A percentile compares a stretch with the other conserved stretches of the same genome.
Evolutionary conservation across 2,113 vertebrate species (phyloP).

Genomic region (Camelus bactrianus): DNA sequence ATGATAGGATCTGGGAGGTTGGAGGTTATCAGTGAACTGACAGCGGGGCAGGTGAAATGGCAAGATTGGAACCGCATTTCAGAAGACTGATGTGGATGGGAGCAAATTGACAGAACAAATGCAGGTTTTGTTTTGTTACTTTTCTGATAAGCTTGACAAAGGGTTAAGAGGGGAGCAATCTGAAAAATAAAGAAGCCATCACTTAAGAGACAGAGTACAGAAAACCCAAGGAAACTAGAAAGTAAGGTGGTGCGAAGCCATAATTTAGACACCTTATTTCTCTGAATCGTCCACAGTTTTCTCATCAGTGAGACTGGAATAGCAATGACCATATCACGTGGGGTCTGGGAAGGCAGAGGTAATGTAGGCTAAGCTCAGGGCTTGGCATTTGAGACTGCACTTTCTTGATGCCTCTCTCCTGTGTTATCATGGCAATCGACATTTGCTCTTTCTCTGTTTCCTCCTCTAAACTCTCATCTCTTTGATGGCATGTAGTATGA

Average conservation of each 20-base stretch:
- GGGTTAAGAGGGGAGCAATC: not conserved
- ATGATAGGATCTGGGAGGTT: not conserved
- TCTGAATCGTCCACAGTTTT: not conserved
- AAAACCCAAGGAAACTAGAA: not conserved
- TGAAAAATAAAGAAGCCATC: not conserved
- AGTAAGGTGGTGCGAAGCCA: not conserved
- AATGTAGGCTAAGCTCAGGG: not conserved
- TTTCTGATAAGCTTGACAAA: not conserved
- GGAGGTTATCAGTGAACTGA: not conserved
- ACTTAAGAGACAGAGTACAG: not conserved
- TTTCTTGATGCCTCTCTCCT: not conserved
- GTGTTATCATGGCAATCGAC: not conserved
- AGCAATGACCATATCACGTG: not conserved
- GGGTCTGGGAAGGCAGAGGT: not conserved
- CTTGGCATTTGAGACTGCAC: not conserved
- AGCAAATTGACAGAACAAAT: not conserved
- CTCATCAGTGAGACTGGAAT: not conserved
- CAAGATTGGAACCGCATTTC: not conserved
- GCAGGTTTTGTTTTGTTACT: not conserved
- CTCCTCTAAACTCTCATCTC: not conserved
- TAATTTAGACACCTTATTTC: not conserved
- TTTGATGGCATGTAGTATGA: not conserved
- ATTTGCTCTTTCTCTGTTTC: not conserved
- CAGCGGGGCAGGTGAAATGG: not conserved
- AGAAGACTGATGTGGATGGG: not conserved